Base-by-base conservation (phyloP, 2,113 vertebrate species). In the Mixornis gularis region DNA sequence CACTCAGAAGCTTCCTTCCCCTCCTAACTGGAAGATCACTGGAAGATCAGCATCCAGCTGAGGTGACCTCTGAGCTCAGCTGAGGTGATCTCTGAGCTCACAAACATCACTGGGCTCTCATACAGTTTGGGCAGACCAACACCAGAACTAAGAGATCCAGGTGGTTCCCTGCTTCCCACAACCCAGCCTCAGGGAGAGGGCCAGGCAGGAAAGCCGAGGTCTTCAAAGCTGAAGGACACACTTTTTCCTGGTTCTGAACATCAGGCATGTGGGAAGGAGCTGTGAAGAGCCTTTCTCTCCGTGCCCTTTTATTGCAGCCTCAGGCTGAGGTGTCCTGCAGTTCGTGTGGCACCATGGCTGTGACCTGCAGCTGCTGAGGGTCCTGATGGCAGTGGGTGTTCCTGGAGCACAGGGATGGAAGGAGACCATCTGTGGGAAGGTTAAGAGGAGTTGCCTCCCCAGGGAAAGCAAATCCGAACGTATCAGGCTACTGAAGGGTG, bases 301-400 rank as follows among this genome's bases (percentile, higher is more conserved):
- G 6, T 29, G n/a, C 8, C 12, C 10, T 62, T 77, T 38, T 27
- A 14, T 53, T 79, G 24, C 53, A 85, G 62, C 22, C 43, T 64
- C 41, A 24, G 27, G 21, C 49, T 56, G 72, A 80, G 64, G 26
- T 43, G n/a, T 71, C 5, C 53, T 72, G 74, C 65, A 46, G 20
- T 5, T 52, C 0, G 0, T 3, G 2, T 81, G 85, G 30, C 27
- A 25, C 58, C 38, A 3, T 1, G 16, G 38, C 69, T 17, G 17
- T 51, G 53, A 19, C 65, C 70, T 30, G 70, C 60, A 41, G 56
- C 26, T 36, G 0, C 0, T 2, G 22, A 38, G 55, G n/a, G 13
- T 21, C 26, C 21, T 71, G 91, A 8, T 5, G 41, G 60, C 60
- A 62, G 17, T 11, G 27, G 32, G 2, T 60, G 56, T 36, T 36